Evolutionary conservation across 1,140 invertebrate genomes (phyloP).

Genomic region (Pseudachorutes palmiensis): DNA sequence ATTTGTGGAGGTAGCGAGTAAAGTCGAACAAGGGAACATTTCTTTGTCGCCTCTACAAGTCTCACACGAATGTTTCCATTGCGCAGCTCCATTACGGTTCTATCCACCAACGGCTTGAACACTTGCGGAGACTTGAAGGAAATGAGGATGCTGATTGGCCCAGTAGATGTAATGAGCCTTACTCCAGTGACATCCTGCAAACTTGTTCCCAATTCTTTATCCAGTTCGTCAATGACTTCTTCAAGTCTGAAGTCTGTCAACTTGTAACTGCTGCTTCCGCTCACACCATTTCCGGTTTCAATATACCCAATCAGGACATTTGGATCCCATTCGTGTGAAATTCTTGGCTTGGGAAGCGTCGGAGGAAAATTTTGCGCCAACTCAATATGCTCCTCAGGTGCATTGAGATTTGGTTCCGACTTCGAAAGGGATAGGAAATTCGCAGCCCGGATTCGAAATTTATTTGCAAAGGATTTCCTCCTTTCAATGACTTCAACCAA

Average conservation of each 20-base stretch:
- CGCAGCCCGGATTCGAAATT: not conserved
- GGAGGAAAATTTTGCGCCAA: not conserved
- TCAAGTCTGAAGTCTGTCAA: slow-evolving; percentile 39
- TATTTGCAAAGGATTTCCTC: not conserved
- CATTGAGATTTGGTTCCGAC: not conserved
- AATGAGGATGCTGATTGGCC: slow-evolving; percentile 24
- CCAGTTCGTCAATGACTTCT: slow-evolving; percentile 43
- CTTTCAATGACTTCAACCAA: not conserved
- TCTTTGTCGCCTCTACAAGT: slow-evolving; percentile 37
- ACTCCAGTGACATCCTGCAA: slow-evolving; percentile 41
- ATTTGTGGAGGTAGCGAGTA: slow-evolving; percentile 41
- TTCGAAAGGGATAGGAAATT: not conserved
- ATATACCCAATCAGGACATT: slow-evolving; percentile 32
- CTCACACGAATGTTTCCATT: not conserved
- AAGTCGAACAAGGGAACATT: slow-evolving; percentile 23
- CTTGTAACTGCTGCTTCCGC: slow-evolving; percentile 10
- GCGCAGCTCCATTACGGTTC: slow-evolving; percentile 29
- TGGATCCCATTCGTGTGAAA: slow-evolving; percentile 18
- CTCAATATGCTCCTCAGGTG: not conserved
- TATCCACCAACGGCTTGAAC: slow-evolving; percentile 34
- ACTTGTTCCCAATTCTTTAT: slow-evolving; percentile 40
- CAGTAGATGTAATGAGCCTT: slow-evolving; percentile 30
- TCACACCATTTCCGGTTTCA: slow-evolving; percentile 9
- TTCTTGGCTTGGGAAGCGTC: not conserved
- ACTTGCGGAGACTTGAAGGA: slow-evolving; percentile 17